A percentile compares a stretch with the other conserved stretches of the same genome.
Conservation (phyloP, 35 echinoderm and acorn worm genomes). For the Apostichopus japonicus region DNA sequence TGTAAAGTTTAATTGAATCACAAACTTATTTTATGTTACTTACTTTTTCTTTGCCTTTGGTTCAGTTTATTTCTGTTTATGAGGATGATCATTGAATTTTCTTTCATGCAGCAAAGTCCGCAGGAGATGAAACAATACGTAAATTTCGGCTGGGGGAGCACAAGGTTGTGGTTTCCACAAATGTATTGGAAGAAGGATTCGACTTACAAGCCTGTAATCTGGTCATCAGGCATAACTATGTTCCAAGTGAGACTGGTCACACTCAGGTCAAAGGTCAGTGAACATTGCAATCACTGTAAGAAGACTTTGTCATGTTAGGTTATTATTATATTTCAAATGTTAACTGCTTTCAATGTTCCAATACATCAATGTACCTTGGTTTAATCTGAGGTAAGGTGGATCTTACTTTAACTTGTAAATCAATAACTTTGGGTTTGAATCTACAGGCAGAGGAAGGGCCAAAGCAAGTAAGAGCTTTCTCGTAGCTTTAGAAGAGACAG, state of each 20-base stretch:
- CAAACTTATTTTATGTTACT: too few species aligned
- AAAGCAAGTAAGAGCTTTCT: conserved; percentile 43
- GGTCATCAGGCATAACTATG: conserved; percentile 68
- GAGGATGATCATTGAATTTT: neutral
- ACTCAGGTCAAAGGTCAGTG: conserved; percentile 67
- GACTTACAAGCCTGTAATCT: conserved; percentile 67
- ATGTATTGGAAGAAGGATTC: conserved; percentile 70
- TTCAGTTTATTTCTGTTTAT: too few species aligned
- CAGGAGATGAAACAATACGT: conserved; percentile 33
- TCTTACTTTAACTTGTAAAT: neutral
- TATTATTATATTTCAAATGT: too few species aligned
- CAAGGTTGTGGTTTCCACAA: conserved; percentile 67
- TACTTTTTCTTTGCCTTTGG: too few species aligned
- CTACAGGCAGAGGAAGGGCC: conserved; percentile 45
- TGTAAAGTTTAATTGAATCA: too few species aligned
- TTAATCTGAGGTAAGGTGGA: neutral
- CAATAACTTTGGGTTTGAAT: neutral
- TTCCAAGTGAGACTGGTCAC: conserved; percentile 76
- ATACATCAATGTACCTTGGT: too few species aligned
- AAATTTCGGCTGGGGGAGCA: conserved; percentile 57
- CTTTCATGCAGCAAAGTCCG: conserved; percentile 19
- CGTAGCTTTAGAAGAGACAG: conserved; percentile 22
- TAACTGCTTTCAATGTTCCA: too few species aligned
- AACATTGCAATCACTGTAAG: neutral
- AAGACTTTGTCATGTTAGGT: too few species aligned